Percentiles rank a stretch among this genome's conserved stretches.
These are phyloP conservation scores for honey bee (Apis mellifera) DNA, from an alignment of 1,140 invertebrate genomes.

Conservation along the genomic window Amel_HAv3.1 CM009943.2:4809501-4810000, in stretches of 20 bases:
- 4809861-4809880: background rate
- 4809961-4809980: background rate
- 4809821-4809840: too few species aligned
- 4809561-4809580: slow-evolving; percentile 4
- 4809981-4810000: background rate
- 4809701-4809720: background rate
- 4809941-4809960: background rate
- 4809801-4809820: background rate
- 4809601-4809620: background rate
- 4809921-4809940: background rate
- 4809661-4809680: background rate
- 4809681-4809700: background rate
- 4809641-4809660: background rate
- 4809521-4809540: too few species aligned
- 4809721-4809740: background rate
- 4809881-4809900: background rate
- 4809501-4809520: background rate
- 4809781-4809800: background rate
- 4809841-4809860: background rate
- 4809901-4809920: background rate
- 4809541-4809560: too few species aligned
- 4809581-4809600: background rate
- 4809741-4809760: background rate
- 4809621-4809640: background rate
- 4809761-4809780: background rate